These are phyloP conservation scores for Megaceryle maxima DNA, from an alignment of 2,113 vertebrate genomes.

Conservation along the genomic window DNA sequence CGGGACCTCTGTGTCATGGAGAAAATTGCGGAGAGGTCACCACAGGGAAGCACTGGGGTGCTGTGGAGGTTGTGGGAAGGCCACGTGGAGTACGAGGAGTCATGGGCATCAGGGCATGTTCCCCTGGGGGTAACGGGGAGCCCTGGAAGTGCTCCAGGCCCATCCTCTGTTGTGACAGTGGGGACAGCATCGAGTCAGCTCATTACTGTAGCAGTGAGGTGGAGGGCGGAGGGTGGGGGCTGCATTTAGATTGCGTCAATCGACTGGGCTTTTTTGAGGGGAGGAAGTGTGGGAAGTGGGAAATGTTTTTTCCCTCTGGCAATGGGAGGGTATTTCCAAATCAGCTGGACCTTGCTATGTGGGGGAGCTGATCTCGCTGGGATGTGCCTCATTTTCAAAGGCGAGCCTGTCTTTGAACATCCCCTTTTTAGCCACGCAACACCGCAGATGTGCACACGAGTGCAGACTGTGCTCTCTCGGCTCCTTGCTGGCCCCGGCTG, in stretches of 20 bases:
- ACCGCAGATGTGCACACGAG: rapidly evolving
- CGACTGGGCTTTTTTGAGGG: background rate
- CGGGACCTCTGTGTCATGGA: too few relatives aligned
- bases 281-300: background rate
- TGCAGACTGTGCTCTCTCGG: background rate
- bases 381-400: background rate
- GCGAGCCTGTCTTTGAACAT: background rate
- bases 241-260: rapidly evolving
- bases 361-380: background rate
- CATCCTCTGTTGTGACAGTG: background rate
- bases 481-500: background rate
- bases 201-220: rapidly evolving
- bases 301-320: background rate
- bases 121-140: background rate
- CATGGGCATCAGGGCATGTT: background rate
- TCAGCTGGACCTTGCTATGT: rapidly evolving
- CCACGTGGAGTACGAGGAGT: background rate
- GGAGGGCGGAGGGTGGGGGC: background rate
- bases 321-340: background rate
- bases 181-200: rapidly evolving
- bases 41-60: background rate
- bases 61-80: background rate
- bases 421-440: background rate
- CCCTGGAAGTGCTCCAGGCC: background rate
- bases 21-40: background rate